These are phyloP conservation scores for Panopea generosa DNA, from an alignment of 2,888 invertebrate species.

Conservation along the genomic window DNA sequence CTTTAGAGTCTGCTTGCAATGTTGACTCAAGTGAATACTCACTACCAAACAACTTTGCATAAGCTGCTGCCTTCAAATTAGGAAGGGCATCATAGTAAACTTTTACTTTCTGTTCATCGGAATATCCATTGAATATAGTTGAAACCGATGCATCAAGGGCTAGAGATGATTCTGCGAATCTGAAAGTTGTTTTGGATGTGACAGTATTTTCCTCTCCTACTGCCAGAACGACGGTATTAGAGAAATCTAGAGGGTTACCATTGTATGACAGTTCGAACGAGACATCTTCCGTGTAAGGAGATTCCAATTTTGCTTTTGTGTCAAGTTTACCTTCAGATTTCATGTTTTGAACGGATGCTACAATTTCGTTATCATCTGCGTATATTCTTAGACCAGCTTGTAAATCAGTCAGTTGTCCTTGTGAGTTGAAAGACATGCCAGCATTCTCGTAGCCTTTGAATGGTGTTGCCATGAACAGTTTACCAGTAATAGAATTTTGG, in stretches of 20 bases:
- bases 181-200: slow-evolving; percentile 27
- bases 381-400: slow-evolving; percentile 19
- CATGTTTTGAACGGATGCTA: slow-evolving; percentile 35
- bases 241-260: slow-evolving; percentile 31
- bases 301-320: slow-evolving; percentile 36
- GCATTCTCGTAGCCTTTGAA: slow-evolving; percentile 38
- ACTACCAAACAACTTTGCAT: slow-evolving; percentile 34
- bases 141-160: slow-evolving; percentile 31
- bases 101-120: slow-evolving; percentile 38
- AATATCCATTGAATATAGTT: slow-evolving; percentile 29
- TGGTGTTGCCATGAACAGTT: slow-evolving; percentile 29
- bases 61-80: slow-evolving; percentile 20
- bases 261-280: slow-evolving; percentile 27
- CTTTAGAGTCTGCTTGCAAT: slow-evolving; percentile 25
- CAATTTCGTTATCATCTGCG: slow-evolving; percentile 29
- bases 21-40: slow-evolving; percentile 32
- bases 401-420: slow-evolving; percentile 19
- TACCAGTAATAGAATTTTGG: slow-evolving; percentile 2
- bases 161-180: background rate
- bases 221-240: slow-evolving; percentile 15
- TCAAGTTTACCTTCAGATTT: slow-evolving; percentile 18
- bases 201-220: slow-evolving; percentile 27
- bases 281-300: slow-evolving; percentile 43
- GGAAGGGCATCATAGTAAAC: slow-evolving; percentile 19
- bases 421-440: slow-evolving; percentile 9